A percentile compares a stretch with the other conserved stretches of the same genome.
Conservation (phyloP, 1,140 invertebrate species). For the Drosophila persimilis region DNA sequence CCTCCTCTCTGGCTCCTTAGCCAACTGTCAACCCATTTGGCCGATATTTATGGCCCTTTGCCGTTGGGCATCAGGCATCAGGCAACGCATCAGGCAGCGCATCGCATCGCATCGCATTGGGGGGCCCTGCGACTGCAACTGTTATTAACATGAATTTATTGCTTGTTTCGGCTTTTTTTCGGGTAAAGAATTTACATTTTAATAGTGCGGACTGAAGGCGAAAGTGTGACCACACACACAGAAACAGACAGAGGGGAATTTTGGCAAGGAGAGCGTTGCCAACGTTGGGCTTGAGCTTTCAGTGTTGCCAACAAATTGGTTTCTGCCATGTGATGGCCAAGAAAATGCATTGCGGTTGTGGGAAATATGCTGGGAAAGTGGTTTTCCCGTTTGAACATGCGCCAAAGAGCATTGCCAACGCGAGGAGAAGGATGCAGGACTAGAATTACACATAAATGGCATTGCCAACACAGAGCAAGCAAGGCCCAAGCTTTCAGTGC, state of each 20-base stretch:
- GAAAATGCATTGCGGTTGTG: too few relatives aligned
- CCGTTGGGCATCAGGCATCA: conserved; percentile 41
- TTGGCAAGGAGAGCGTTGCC: conserved; percentile 1
- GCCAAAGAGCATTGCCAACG: too few relatives aligned
- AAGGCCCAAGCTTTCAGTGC: too few relatives aligned
- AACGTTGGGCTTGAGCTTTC: background rate
- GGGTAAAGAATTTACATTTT: conserved; percentile 37
- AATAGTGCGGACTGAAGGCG: conserved; percentile 10
- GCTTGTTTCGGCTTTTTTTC: conserved; percentile 47
- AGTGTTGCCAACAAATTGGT: too few relatives aligned
- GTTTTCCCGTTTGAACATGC: too few relatives aligned
- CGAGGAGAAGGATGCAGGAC: too few relatives aligned
- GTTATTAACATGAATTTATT: conserved; percentile 76
- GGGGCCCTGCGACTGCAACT: conserved; percentile 51
- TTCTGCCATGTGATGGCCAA: too few relatives aligned
- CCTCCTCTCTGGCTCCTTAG: conserved; percentile 29
- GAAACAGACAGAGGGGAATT: background rate
- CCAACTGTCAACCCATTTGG: conserved; percentile 76
- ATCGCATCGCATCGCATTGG: conserved; percentile 7
- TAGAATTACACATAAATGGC: too few relatives aligned
- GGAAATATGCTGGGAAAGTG: too few relatives aligned
- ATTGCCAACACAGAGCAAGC: too few relatives aligned
- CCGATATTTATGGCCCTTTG: conserved; percentile 72
- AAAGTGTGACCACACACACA: conserved; percentile 35
- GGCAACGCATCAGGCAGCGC: conserved; percentile 8